Evolutionary conservation across 2,888 invertebrate genomes (phyloP).

Genomic region (Spodoptera littoralis): DNA sequence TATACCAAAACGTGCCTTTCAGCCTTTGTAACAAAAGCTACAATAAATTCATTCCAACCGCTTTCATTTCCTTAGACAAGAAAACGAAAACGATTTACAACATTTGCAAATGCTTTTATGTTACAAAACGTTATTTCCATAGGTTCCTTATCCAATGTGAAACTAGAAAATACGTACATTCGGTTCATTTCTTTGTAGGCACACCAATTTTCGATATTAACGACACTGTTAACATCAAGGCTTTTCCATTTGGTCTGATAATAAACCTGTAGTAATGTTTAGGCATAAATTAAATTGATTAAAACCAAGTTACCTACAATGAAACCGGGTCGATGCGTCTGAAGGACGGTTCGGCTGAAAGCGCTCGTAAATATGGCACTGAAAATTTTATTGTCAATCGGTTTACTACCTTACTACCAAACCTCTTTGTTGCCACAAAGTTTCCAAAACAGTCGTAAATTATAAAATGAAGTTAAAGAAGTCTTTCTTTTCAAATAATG

Average conservation of each 20-base stretch:
- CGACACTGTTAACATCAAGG: neutral
- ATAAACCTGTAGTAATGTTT: constrained; percentile 21
- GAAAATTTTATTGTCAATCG: constrained; percentile 50
- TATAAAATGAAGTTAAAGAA: constrained; percentile 22
- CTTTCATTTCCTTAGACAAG: constrained; percentile 15
- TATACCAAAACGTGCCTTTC: constrained; percentile 37
- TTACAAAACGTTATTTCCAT: constrained; percentile 29
- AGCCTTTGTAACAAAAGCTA: constrained; percentile 19
- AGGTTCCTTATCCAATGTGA: constrained; percentile 3
- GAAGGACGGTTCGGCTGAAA: constrained; percentile 50
- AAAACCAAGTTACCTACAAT: constrained; percentile 41
- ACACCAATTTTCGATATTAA: constrained; percentile 4
- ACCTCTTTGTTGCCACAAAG: constrained; percentile 25
- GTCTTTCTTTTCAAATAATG: neutral
- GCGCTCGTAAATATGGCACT: constrained; percentile 51
- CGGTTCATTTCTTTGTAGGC: neutral
- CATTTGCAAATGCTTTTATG: constrained; percentile 12
- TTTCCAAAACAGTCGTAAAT: constrained; percentile 31
- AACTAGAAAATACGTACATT: neutral
- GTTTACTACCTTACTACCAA: constrained; percentile 28
- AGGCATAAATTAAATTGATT: constrained; percentile 44
- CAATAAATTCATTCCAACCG: constrained; percentile 11
- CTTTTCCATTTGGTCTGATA: constrained; percentile 8
- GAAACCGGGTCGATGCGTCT: constrained; percentile 49
- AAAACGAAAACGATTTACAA: constrained; percentile 25